These are phyloP conservation scores for Myotis pilosus DNA, from an alignment of 2,797 vertebrate species.

Conservation along the genomic window DNA sequence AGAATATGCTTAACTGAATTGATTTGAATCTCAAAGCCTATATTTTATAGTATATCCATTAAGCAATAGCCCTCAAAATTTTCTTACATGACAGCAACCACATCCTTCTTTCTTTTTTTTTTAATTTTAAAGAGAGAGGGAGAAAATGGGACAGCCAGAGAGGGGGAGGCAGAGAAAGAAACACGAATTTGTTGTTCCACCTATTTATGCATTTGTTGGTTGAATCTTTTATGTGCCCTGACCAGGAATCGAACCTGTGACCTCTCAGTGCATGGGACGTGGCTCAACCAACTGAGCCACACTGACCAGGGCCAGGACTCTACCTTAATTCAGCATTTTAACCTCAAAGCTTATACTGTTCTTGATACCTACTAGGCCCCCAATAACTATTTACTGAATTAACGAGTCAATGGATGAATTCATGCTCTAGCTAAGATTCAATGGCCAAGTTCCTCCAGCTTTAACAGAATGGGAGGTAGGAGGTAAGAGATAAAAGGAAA, in stretches of 20 bases:
- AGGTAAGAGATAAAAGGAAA: background rate
- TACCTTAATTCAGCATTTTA: constrained; percentile 9
- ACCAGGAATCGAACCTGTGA: background rate
- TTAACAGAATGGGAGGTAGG: background rate
- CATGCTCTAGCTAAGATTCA: constrained; percentile 1
- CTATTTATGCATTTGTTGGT: background rate
- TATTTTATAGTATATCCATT: constrained; percentile 26
- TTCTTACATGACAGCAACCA: background rate
- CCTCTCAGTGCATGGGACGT: background rate
- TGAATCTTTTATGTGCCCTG: background rate
- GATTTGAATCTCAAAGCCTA: constrained; percentile 31
- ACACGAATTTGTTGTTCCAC: background rate
- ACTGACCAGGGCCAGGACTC: background rate
- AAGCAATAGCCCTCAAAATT: background rate
- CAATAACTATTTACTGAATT: background rate
- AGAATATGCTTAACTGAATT: constrained; percentile 46
- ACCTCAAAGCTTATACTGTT: background rate
- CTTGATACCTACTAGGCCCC: background rate
- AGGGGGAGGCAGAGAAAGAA: background rate
- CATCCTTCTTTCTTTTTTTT: background rate
- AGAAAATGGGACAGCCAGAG: no score
- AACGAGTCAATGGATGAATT: background rate
- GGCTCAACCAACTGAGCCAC: background rate
- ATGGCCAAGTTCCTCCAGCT: background rate
- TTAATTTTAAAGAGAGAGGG: background rate